Evolutionary conservation across 2,888 invertebrate genomes (phyloP), one percentile per base, ranked within the genome.

Genomic region (Ischnus inquisitorius): DNA sequence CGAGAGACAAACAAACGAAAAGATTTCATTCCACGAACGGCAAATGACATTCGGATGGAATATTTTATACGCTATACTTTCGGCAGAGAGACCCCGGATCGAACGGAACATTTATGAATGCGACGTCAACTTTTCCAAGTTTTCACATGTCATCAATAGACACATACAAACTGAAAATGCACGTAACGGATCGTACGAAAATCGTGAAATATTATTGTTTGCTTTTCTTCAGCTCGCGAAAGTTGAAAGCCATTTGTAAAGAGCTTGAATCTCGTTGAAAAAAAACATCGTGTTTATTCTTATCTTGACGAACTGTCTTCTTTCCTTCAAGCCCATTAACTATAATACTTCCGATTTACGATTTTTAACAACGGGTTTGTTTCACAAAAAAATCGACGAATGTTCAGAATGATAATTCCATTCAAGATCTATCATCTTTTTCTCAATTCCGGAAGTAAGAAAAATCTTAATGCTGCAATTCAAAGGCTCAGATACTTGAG

Each of bases 1-100:
- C 48, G 51, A 28, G 25, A n/a, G 57, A 60, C 57, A 60, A 60
- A 60, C 57, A 60, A 60, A 60, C n/a, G 57, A 60, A 60, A 60
- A 60, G 57, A 60, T 28, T 60, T 60, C 57, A 28, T 60, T 5
- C 57, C 1, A 14, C 57, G 3, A 28, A 28, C 57, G 57, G 57
- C 57, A 60, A 60, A 60, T 60, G 28, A 60, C 57, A 60, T 28
- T 60, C 28, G 57, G 57, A 25, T 14, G 25, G 57, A 60, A 60
- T 60, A 60, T 60, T 19, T 60, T 60, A 60, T 60, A 60, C 57
- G 1, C 28, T 14, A 12, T 28, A 14, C 25, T 60, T 60, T 60
- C 57, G 57, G n/a, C 14, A n/a, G n/a, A 60, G 6, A n/a, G 28
- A 60, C 14, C 12, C 25, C 28, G 57, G 57, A 28, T 28, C 28